Conservation (phyloP, 1,140 invertebrate genomes). For the Diprion similis region DNA sequence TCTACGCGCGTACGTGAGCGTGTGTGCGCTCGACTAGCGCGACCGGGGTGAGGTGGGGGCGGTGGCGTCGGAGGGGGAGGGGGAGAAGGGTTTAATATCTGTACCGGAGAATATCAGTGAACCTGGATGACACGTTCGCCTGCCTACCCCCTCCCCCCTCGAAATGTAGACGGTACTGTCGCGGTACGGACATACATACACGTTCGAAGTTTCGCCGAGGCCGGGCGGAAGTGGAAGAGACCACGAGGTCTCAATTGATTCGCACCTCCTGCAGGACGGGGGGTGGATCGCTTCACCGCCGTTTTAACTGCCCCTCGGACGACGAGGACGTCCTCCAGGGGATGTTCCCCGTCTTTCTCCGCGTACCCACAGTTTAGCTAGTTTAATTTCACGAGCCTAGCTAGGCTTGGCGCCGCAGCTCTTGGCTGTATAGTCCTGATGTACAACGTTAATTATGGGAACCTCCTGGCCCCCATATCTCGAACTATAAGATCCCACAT, state of each 20-base stretch:
- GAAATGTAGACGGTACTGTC: conserved; percentile 32
- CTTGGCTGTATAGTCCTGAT: not conserved
- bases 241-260: conserved; percentile 36
- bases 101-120: conserved; percentile 35
- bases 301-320: not conserved
- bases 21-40: conserved; percentile 34
- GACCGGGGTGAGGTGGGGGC: conserved; percentile 19
- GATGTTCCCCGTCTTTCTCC: too few relatives aligned
- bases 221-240: conserved; percentile 9
- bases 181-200: conserved; percentile 23
- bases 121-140: conserved; percentile 13
- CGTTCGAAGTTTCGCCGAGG: conserved; percentile 13
- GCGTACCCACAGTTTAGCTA: not conserved
- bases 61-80: conserved; percentile 17
- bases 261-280: conserved; percentile 26
- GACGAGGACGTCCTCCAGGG: too few relatives aligned
- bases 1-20: conserved; percentile 47
- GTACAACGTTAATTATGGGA: conserved; percentile 25
- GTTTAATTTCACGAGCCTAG: not conserved
- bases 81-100: conserved; percentile 45
- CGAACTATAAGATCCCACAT: conserved; percentile 40
- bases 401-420: not conserved
- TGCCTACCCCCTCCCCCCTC: not conserved
- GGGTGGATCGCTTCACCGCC: not conserved
- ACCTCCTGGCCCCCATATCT: conserved; percentile 34